Evolutionary conservation across 1,140 invertebrate species (phyloP), one percentile per base, ranked within the genome.

Genomic region (Mamestra configurata): DNA sequence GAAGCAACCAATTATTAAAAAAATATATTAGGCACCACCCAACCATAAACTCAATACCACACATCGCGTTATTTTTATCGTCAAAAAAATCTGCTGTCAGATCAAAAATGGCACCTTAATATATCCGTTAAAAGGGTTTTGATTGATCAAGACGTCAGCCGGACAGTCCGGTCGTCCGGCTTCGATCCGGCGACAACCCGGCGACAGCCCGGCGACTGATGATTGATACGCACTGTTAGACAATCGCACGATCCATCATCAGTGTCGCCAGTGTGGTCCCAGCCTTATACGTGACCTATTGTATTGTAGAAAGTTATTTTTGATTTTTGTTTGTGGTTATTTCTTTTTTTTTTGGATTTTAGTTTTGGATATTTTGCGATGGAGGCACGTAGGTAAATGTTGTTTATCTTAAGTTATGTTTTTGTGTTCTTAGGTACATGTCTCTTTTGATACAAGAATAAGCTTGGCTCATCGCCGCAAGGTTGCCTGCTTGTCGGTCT

Each of bases 111-210:
- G 46, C 75, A 68, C 61, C 27, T 76, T 77, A 66, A 53, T 68
- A 77, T 61, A 77, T 20, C 72, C 66, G 79, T 78, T 84, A 84
- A 84, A 84, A 84, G 80, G 80, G 80, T 81, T 81, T 64, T 76
- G 79, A 84, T 84, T 79, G 78, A 84, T 84, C 77, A 80, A 82
- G 80, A 78, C 89, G 82, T 89, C 87, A 90, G 83, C 18, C 87
- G 35, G 24, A n/a, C 49, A 31, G 68, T 13, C 22, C 13, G 68
- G 24, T 31, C 27, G 27, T 31, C 27, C 31, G 73, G 43, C 46
- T 4, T 4, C 24, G 5, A n/a, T 35, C 37, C 55, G 57, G 87
- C 79, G 84, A 83, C 83, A 75, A 79, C 66, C 77, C 89, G 75
- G 49, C 76, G 76, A 75, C 70, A n/a, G 51, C 57, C 72, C 73